Base-by-base conservation (phyloP, 2,888 invertebrate genomes). In the Unio pictorum region DNA sequence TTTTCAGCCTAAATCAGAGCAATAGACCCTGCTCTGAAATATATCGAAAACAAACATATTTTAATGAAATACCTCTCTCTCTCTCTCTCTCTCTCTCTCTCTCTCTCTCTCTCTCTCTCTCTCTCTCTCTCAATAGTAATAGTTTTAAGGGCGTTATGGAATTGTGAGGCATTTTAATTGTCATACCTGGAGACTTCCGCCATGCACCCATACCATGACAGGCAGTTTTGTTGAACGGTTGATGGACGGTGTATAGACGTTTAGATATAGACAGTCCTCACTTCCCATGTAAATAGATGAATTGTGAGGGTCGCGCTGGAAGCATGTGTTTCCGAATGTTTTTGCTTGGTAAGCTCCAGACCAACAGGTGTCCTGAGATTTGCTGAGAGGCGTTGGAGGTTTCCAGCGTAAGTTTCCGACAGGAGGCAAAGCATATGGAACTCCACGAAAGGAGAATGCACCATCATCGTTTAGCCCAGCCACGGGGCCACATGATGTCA, bases 191-290 rank as follows among this genome's bases (percentile, higher is more conserved):
- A 86, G 69, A 72, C 77, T 74, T 55, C 88, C 88, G 4, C 87
- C 87, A 73, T 87, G 88, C 57, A 89, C 81, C 84, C 85, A 88
- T 3, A 89, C 86, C 87, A 88, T 86, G 4, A 88, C 88, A 1
- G 83, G 82, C 26, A 81, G 74, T 15, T 73, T 78, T 20, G 78
- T 80, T 45, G 57, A 54, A 0, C 73, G 73, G 66, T 84, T 76
- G 4, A 83, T 58, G 20, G 81, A 69, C 3, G 88, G 89, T 1
- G 88, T 84, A 83, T 87, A 86, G 7, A 89, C 79, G 66, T 84
- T 81, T 5, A 79, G 59, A 65, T 72, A 79, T 30, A 81, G 63
- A 64, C 80, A 78, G 66, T 80, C 80, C 61, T 80, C 78, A 61
- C 71, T 72, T 17, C 80, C 78, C 2, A 74, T 68, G 45, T 80